Evolutionary conservation across 2,888 invertebrate species (phyloP), one percentile per base, ranked within the genome.

Genomic region (Parnassius mnemosyne): DNA sequence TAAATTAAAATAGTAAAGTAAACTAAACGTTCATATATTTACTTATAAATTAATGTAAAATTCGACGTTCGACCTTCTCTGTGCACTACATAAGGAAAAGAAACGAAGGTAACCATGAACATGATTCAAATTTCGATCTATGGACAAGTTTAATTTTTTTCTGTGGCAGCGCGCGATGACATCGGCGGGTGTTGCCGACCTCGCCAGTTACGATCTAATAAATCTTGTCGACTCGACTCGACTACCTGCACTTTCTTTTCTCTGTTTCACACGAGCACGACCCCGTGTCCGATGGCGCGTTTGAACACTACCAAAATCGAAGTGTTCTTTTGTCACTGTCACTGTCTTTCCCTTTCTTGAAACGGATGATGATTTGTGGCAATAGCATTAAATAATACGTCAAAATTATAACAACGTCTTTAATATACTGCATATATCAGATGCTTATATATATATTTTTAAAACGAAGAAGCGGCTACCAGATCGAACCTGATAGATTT

Each of bases 201-300:
- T 84, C 84, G 76, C 80, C 79, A 80, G 87, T 89, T 89, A 89
- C 88, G 88, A 87, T 87, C 89, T 86, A 89, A 89, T 89, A 89
- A 89, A 89, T 89, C 88, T 85, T 76, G 79, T 80, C 74, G 75
- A 71, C 72, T 77, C 76, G 76, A 59, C 60, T 57, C 57, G 76
- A 77, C 85, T 88, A 87, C 89, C 89, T 89, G 87, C 86, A 86
- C 86, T 88, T 87, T 88, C 88, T 87, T 88, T 84, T 89, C 88
- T 85, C 85, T 87, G 85, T 86, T 88, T 75, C 83, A 80, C 87
- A 83, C 80, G 75, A 73, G 80, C 87, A 83, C 80, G 74, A 73
- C 76, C 73, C 71, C 70, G 70, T 71, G 76, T 66, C 72, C 76
- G 77, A 77, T 75, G 73, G 76, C 68, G 72, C 78, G 76, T 70